Base-by-base conservation (phyloP, 2,888 invertebrate genomes). In the Linnaemya tessellans region DNA sequence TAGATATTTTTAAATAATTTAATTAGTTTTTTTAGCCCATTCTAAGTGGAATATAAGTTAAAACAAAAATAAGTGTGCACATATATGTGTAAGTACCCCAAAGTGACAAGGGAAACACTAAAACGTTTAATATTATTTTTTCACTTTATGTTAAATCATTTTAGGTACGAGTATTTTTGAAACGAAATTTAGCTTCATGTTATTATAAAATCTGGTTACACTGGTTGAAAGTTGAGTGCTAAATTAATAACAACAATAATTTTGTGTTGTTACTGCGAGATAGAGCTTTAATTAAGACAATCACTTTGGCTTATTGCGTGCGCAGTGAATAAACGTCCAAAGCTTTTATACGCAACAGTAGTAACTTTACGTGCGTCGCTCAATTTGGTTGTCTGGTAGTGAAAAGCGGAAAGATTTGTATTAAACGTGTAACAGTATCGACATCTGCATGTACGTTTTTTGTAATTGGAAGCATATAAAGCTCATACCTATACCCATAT, bases 331-430 rank as follows among this genome's bases (percentile, higher is more conserved):
- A 73, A 51, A 35, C 65, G 64, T 70, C 20, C 30, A 71, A 60
- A 68, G 54, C 65, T 78, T 81, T 43, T 70, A 75, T 75, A 82
- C 79, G 78, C 75, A 75, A 79, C 77, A 73, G 78, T 82, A 86
- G 86, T 84, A 80, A 86, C 43, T 71, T 77, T 73, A 82, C 79
- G 75, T 80, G 84, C 67, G 74, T 75, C 80, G 62, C 51, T 84
- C 62, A 80, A 41, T 68, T 84, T 77, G 67, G 84, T 82, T 67
- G 82, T 60, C 30, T 30, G 18, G n/a, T 68, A 0, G 49, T 43
- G 60, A 70, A 38, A 62, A n/a, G 67, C 67, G 46, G 60, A 54
- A 64, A 38, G 2, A 62, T 10, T 30, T 30, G 2, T 3, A 30
- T 5, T 30, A 41, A 20, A 35, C 15, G 2, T 5, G n/a, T 9